Evolutionary conservation across 2,797 vertebrate species (phyloP), one percentile per base, ranked within the genome.

Genomic region (Sparidentex hasta): DNA sequence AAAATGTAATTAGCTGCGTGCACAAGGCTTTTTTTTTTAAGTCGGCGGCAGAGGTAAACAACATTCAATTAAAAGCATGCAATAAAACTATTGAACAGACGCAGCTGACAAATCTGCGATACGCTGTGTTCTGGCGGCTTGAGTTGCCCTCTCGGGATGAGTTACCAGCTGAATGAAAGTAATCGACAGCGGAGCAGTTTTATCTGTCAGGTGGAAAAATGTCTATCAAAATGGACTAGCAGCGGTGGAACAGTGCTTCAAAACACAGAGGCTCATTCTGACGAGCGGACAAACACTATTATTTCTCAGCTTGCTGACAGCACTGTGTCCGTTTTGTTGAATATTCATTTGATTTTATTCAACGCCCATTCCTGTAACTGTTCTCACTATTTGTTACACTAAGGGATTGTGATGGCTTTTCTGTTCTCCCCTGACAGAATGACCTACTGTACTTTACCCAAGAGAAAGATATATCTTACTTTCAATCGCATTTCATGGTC

Each of bases 21-120:
- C 38, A 20, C 29, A 7, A 14, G 3, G 29, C 2, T 38, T 46
- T 64, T 64, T 54, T 29, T 29, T 29, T 29, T 29, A 13, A 20
- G 25, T 58, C 46, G 44, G 50, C 23, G 27, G 63, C 63, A 68
- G 29, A 63, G 14, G 33, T 51, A 69, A 64, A 80, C 52, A 58
- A 51, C 46, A 41, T 59, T 27, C 13, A 54, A 73, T 74, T 55
- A n/a, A 69, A 80, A 58, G 52, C 54, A 56, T 27, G 52, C 79
- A 52, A 56, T 50, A n/a, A 63, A 73, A 33, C 51, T 25, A 47
- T 33, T 27, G 27, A 87, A 66, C 25, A 47, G 74, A 33, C 62
- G 44, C 20, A 78, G n/a, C 23, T 65, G 58, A 78, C 33, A 43
- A 48, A 65, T 23, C 38, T 29, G 21, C n/a, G 1, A 6, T 5